A percentile compares a stretch with the other conserved stretches of the same genome.
phyloP scores from a whole-genome alignment of 2,797 vertebrate species.

The Sphenodon punctatus region DNA sequence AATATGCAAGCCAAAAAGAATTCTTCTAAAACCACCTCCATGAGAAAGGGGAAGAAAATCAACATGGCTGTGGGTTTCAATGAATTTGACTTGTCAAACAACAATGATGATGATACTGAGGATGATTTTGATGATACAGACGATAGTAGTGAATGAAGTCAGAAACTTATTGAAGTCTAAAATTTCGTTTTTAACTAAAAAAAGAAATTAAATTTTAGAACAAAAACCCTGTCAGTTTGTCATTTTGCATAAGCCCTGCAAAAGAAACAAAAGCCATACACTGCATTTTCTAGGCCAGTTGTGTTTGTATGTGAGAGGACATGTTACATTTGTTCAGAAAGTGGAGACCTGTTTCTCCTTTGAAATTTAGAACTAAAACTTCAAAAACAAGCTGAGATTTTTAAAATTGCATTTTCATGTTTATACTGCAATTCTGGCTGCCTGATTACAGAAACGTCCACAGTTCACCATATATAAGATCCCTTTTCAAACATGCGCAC shows the following conservation, averaged over 20 bases:
- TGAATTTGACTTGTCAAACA: slow-evolving; percentile 92
- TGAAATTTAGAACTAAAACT: slow-evolving; percentile 62
- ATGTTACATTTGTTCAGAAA: slow-evolving; percentile 51
- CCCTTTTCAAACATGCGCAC: slow-evolving; percentile 49
- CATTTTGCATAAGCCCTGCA: slow-evolving; percentile 70
- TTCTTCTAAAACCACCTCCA: slow-evolving; percentile 94
- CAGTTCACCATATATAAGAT: slow-evolving; percentile 48
- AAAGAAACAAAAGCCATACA: slow-evolving; percentile 45
- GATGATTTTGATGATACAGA: slow-evolving; percentile 75
- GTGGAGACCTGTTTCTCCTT: slow-evolving; percentile 63
- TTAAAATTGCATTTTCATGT: slow-evolving; percentile 10
- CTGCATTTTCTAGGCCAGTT: slow-evolving; percentile 56
- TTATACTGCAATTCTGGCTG: slow-evolving; percentile 55
- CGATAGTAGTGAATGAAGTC: slow-evolving; percentile 79
- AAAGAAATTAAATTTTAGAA: slow-evolving; percentile 64
- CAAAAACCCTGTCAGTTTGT: slow-evolving; percentile 71
- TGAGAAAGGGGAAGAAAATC: slow-evolving; percentile 94
- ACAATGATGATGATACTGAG: slow-evolving; percentile 76
- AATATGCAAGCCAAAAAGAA: slow-evolving; percentile 98
- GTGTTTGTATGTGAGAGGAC: slow-evolving; percentile 56
- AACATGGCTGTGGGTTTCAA: slow-evolving; percentile 93
- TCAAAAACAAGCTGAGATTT: slow-evolving; percentile 29
- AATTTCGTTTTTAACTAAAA: slow-evolving; percentile 43
- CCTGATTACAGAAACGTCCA: slow-evolving; percentile 74
- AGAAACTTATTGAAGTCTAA: slow-evolving; percentile 55